Evolutionary conservation across 2,888 invertebrate genomes (phyloP).

Genomic region (Drosophila multiciliata): DNA sequence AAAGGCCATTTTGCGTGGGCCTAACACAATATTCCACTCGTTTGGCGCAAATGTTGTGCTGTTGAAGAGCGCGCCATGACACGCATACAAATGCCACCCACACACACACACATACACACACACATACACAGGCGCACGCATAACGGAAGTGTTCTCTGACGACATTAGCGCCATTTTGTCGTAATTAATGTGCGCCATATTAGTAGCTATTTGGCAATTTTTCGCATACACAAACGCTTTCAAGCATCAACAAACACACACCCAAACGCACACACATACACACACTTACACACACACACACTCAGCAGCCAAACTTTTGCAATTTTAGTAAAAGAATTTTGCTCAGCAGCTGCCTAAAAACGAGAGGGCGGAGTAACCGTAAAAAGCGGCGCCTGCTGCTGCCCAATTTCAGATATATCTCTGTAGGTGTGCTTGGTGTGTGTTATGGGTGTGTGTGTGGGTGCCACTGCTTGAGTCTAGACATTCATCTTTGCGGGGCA

Average conservation of each 20-base stretch:
- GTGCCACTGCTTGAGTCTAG: slow-evolving; percentile 34
- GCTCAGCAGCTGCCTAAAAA: slow-evolving; percentile 62
- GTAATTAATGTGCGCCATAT: slow-evolving; percentile 80
- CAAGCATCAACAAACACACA: slow-evolving; percentile 15
- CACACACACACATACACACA: slow-evolving; percentile 9
- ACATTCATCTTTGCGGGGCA: slow-evolving; percentile 55
- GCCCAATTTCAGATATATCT: slow-evolving; percentile 24
- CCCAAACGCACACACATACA: slow-evolving; percentile 4
- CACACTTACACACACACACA: slow-evolving; percentile 6
- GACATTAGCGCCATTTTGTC: slow-evolving; percentile 82
- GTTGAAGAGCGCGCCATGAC: slow-evolving; percentile 56
- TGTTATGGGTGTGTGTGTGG: slow-evolving; percentile 1
- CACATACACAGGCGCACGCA: slow-evolving; percentile 34
- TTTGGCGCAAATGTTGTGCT: slow-evolving; percentile 54
- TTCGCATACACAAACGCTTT: slow-evolving; percentile 64
- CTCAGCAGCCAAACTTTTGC: slow-evolving; percentile 67
- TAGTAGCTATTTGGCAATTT: slow-evolving; percentile 79
- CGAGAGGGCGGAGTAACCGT: slow-evolving; percentile 7
- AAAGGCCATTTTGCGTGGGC: slow-evolving; percentile 48
- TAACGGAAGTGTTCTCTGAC: slow-evolving; percentile 68
- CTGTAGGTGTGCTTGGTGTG: slow-evolving; percentile 5
- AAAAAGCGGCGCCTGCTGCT: slow-evolving; percentile 35
- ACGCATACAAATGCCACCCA: slow-evolving; percentile 58
- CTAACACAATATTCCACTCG: slow-evolving; percentile 30
- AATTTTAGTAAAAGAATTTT: slow-evolving; percentile 80